These are phyloP conservation scores for Ophonus ardosiacus DNA, from an alignment of 2,888 invertebrate genomes.

Conservation along the genomic window DNA sequence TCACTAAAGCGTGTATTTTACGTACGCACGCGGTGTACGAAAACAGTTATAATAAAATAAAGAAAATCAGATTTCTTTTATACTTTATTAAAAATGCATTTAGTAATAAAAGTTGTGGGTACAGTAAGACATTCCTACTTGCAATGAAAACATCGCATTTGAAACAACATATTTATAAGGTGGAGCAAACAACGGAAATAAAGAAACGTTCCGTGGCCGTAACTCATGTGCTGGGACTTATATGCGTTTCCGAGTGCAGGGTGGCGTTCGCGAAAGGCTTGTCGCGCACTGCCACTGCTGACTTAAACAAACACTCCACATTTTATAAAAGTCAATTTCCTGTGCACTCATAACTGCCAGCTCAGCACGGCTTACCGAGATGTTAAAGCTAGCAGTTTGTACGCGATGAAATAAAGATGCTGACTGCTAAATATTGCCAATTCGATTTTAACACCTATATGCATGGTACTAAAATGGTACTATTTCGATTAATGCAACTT, in stretches of 20 bases:
- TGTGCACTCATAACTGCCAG: slow-evolving; percentile 18
- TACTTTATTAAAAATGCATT: no score
- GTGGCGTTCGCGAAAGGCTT: background rate
- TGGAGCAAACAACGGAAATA: slow-evolving; percentile 47
- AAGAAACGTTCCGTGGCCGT: slow-evolving; percentile 33
- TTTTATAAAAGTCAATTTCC: slow-evolving; percentile 73
- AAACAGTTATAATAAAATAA: no score
- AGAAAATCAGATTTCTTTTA: no score
- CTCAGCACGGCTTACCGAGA: background rate
- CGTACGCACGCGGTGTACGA: no score
- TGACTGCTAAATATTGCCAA: background rate
- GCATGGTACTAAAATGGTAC: no score
- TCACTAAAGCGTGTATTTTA: no score
- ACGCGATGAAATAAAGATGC: background rate
- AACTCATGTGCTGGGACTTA: slow-evolving; percentile 13
- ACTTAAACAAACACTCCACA: slow-evolving; percentile 71
- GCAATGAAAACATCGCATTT: background rate
- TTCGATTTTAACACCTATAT: background rate
- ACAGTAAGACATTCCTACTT: background rate
- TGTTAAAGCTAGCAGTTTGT: background rate
- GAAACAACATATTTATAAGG: slow-evolving; percentile 23
- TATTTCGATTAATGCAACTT: no score
- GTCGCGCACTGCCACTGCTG: background rate
- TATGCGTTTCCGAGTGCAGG: background rate
- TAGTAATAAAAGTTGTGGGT: no score